Evolutionary conservation across 2,888 invertebrate genomes (phyloP).

Genomic region (Agrenia bidenticulata): DNA sequence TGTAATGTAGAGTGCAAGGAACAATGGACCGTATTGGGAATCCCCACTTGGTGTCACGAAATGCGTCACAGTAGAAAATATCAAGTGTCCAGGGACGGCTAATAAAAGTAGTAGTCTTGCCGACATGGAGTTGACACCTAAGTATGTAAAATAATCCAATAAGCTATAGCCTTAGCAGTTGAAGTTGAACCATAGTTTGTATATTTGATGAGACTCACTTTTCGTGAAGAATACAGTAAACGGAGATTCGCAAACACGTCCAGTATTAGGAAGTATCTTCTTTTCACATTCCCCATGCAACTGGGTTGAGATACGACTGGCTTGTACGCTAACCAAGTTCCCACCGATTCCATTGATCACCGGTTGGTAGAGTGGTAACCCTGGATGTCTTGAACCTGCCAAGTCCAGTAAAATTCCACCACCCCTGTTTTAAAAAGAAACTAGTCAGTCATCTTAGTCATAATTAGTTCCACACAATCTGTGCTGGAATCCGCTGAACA

Average conservation of each 20-base stretch:
- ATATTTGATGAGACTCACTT: constrained; percentile 29
- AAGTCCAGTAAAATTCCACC: constrained; percentile 74
- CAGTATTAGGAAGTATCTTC: constrained; percentile 62
- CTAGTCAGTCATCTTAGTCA: constrained; percentile 4
- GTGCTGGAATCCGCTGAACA: no score
- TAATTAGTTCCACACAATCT: not conserved
- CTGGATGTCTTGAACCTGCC: constrained; percentile 67
- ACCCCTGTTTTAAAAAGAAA: constrained; percentile 57
- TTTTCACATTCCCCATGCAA: constrained; percentile 67
- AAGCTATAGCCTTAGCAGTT: constrained; percentile 1
- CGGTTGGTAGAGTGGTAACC: constrained; percentile 76
- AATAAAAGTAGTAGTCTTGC: constrained; percentile 57
- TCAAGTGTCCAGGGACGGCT: constrained; percentile 47
- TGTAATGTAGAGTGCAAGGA: constrained; percentile 40
- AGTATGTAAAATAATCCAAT: constrained; percentile 4
- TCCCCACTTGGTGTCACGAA: constrained; percentile 25
- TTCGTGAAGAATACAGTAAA: constrained; percentile 51
- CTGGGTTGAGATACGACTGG: constrained; percentile 73
- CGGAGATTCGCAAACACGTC: constrained; percentile 54
- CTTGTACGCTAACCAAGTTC: constrained; percentile 76
- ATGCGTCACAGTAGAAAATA: constrained; percentile 47
- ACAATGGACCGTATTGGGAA: constrained; percentile 36
- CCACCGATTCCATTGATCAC: constrained; percentile 81
- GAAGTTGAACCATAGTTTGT: no score
- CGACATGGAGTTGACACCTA: constrained; percentile 56